Evolutionary conservation across 30 jellyfish, hydroid and myxozoan genomes (phyloP).

Genomic region (Rhopilema esculentum): DNA sequence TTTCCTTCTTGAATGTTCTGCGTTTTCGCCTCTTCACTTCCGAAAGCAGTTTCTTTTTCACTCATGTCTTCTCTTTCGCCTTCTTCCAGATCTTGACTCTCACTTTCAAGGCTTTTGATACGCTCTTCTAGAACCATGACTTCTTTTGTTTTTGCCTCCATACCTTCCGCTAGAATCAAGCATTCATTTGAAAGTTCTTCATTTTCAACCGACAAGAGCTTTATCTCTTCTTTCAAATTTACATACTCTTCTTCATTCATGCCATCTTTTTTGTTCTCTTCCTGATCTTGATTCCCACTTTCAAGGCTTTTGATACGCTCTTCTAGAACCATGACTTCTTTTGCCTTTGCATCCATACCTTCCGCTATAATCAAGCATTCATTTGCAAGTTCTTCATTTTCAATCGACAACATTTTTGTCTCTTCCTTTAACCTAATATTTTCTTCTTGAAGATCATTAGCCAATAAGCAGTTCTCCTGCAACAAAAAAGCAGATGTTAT

Average conservation of each 20-base stretch:
- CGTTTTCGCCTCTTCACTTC: not conserved
- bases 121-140: constrained; percentile 7
- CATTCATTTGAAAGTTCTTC: constrained; percentile 9
- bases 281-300: too few relatives aligned
- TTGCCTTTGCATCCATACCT: too few relatives aligned
- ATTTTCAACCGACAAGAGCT: constrained; percentile 16
- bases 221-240: not conserved
- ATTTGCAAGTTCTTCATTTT: too few relatives aligned
- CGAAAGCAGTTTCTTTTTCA: not conserved
- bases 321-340: too few relatives aligned
- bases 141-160: not conserved
- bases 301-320: too few relatives aligned
- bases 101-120: not conserved
- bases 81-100: not conserved
- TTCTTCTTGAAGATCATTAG: not conserved
- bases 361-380: too few relatives aligned
- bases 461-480: not conserved
- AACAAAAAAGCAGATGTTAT: not conserved
- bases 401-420: too few relatives aligned
- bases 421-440: too few relatives aligned
- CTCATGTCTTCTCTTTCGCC: not conserved
- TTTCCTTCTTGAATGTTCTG: not conserved
- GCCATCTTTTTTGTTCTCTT: too few relatives aligned
- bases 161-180: constrained; percentile 7
- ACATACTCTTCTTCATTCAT: too few relatives aligned